Conservation (phyloP, 2,888 invertebrate genomes). For the Pseudanteris insignis region DNA sequence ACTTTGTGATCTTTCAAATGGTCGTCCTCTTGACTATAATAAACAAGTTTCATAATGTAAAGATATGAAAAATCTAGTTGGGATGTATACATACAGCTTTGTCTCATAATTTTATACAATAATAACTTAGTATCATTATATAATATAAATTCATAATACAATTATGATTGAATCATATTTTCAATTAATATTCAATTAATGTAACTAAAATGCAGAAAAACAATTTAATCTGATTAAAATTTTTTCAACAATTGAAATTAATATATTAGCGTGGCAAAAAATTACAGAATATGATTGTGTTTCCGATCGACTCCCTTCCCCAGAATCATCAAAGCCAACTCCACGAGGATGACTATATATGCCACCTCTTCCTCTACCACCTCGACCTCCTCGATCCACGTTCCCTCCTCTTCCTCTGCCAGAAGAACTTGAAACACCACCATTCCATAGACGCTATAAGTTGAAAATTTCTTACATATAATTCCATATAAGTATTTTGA, state of each 20-base stretch:
- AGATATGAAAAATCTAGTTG: neutral
- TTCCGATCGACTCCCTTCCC: conserved; percentile 61
- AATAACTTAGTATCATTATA: no score
- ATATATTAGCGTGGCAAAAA: no score
- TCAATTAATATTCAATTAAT: no score
- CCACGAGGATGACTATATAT: conserved; percentile 65
- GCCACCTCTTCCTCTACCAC: conserved; percentile 64
- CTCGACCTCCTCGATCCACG: conserved; percentile 65
- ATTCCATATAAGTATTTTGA: no score
- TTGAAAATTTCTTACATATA: no score
- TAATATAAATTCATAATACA: no score
- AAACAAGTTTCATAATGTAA: neutral
- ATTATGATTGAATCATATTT: no score
- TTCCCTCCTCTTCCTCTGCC: conserved; percentile 64
- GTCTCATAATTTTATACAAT: no score
- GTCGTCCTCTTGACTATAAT: conserved; percentile 57
- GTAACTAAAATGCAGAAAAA: no score
- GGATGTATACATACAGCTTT: no score
- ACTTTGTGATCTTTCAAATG: conserved; percentile 64
- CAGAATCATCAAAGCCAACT: conserved; percentile 66
- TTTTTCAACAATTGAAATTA: no score
- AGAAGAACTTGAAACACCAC: conserved; percentile 69
- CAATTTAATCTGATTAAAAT: no score
- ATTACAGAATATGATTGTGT: conserved; percentile 59
- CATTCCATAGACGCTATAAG: conserved; percentile 47